phyloP scores from a whole-genome alignment of 2,888 invertebrate genomes.

The Cerastis rubricosa region DNA sequence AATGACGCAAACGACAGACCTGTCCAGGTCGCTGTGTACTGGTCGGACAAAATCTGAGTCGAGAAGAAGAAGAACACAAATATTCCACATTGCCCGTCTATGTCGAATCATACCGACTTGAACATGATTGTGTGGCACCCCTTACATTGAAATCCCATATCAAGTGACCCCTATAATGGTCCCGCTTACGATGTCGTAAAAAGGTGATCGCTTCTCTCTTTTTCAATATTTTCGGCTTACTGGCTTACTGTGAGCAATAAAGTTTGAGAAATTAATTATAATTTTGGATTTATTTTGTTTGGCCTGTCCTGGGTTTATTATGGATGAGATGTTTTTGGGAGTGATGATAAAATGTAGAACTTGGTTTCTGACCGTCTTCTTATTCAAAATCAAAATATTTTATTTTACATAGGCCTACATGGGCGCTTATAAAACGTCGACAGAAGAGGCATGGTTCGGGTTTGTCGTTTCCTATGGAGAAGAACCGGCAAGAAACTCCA shows the following conservation, averaged over 20 bases:
- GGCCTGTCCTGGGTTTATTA: conserved; percentile 21
- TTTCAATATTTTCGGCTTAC: conserved; percentile 73
- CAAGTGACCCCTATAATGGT: conserved; percentile 82
- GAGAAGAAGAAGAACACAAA: not conserved
- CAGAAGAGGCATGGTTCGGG: no score
- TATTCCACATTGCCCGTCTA: not conserved
- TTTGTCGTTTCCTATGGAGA: no score
- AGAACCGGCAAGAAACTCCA: no score
- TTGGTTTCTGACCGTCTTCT: not conserved
- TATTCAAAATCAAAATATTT: no score
- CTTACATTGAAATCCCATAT: conserved; percentile 75
- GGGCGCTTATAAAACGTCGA: no score
- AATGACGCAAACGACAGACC: not conserved
- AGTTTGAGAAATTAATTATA: conserved; percentile 74
- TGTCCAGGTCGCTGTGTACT: not conserved
- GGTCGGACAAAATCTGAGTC: not conserved
- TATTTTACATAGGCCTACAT: no score
- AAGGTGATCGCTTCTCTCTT: conserved; percentile 78
- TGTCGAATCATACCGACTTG: not conserved
- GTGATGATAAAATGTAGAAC: conserved; percentile 1
- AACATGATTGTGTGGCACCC: conserved; percentile 5
- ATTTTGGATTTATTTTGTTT: conserved; percentile 71
- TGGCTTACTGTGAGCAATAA: conserved; percentile 64
- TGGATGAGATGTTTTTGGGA: conserved; percentile 37
- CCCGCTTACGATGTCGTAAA: conserved; percentile 83